Evolutionary conservation across 2,888 invertebrate genomes (phyloP), one percentile per base, ranked within the genome.

Genomic region (Schizaphis graminum): DNA sequence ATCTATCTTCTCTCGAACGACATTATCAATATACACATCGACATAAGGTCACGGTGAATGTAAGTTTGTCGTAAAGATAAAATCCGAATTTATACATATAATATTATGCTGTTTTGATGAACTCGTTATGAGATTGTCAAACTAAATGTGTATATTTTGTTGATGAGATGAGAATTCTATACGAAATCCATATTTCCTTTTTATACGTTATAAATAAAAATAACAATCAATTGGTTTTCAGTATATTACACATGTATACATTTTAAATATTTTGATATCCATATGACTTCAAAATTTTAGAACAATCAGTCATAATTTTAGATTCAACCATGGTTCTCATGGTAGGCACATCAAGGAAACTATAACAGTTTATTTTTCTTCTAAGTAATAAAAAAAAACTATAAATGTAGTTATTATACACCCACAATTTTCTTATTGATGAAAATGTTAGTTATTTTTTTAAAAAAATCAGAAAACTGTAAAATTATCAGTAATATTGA

Each of bases 21-120:
- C 93, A 90, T 85, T 93, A 89, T 93, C 89, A 89, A 93, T 56
- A 89, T 57, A 93, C 87, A 49, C 89, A 90, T 93, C 89, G 77
- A 92, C 88, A n/a, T 21, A 53, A 16, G 89, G 89, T 89, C 67
- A 61, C 44, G n/a, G 49, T 28, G 53, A 84, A 13, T 84, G 44
- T 16, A n/a, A n/a, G 28, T 61, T 16, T 61, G 21, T 44, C 89
- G 44, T 10, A 28, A 61, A 21, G 90, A 67, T 47, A n/a, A 90
- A 67, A 67, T 28, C n/a, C n/a, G 67, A 90, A 47, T 90, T 89
- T 44, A 28, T 44, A n/a, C 44, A 41, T 88, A 24, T 35, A 67
- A n/a, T 77, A 86, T 28, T 77, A 86, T 28, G 28, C 47, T 47
- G 28, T 86, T 28, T 28, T 47, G 16, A 49, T 86, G 16, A 86